A percentile compares a stretch with the other conserved stretches of the same genome.
Conservation (phyloP, 2,113 vertebrate genomes). For the Xenopus laevis region DNA sequence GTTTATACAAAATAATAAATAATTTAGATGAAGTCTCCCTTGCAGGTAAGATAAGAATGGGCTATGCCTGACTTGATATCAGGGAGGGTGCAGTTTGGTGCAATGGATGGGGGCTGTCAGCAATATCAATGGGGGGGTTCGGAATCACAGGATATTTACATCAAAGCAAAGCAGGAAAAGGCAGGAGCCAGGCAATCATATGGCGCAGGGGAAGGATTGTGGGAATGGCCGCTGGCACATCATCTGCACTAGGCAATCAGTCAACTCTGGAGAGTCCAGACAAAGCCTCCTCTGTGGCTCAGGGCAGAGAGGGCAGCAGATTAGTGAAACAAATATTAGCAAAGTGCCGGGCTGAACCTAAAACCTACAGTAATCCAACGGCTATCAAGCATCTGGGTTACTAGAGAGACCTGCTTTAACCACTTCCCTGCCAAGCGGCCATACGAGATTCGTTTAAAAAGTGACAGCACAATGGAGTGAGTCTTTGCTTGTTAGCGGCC, state of each 20-base stretch:
- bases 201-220: background rate
- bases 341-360: conserved; percentile 12
- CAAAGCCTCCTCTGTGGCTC: conserved; percentile 33
- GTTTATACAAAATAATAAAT: too few relatives aligned
- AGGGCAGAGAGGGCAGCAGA: conserved; percentile 3
- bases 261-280: conserved; percentile 7
- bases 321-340: conserved; percentile 37
- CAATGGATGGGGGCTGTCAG: background rate
- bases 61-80: background rate
- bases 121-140: background rate
- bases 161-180: conserved; percentile 9
- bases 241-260: conserved; percentile 12
- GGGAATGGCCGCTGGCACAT: conserved; percentile 11
- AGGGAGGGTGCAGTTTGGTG: background rate
- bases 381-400: background rate
- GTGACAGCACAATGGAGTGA: too few relatives aligned
- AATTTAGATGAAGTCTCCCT: background rate
- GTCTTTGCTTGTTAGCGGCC: too few relatives aligned
- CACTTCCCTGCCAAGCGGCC: too few relatives aligned
- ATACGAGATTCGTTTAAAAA: too few relatives aligned
- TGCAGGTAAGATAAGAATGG: background rate
- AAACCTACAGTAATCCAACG: background rate
- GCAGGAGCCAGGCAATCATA: conserved; percentile 4
- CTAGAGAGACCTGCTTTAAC: background rate
- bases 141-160: conserved; percentile 13